Base-by-base conservation (phyloP, 2,797 vertebrate species). In the Perodicticus potto region DNA sequence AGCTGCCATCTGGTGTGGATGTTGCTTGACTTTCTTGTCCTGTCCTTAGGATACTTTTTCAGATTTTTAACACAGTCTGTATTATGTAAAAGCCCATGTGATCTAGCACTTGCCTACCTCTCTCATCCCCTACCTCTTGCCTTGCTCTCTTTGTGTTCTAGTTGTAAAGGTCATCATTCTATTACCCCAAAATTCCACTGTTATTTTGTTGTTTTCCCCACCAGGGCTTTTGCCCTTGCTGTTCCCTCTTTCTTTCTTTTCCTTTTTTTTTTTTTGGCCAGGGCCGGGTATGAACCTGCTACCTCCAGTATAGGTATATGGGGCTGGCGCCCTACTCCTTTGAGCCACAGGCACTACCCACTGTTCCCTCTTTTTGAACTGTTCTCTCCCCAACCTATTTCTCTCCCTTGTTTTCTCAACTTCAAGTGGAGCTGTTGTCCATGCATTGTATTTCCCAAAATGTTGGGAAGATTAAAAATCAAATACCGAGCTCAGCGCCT, bases 381-480 rank as follows among this genome's bases (percentile, higher is more conserved):
- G n/a, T 67, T 76, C 29, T 65, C 49, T 81, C 7, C 73, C n/a
- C 91, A 13, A 81, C 10, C 12, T 19, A 77, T 63, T 86, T 55
- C 37, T 70, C 1, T 55, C 13, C n/a, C n/a, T 83, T 83, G 20
- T 78, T 88, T 95, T 70, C 45, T 53, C n/a, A 40, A 61, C 17
- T 65, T 92, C 29, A 63, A 53, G 59, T 8, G 32, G 22, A 82
- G 4, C 34, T 70, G 7, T 0, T 76, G 67, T 76, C 53, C 82
- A 11, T 19, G n/a, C 29, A 80, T 5, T 76, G 53, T 73, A 67
- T 88, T 87, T 97, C 4, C 53, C 29, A 93, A 43, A 40, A 17
- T 73, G 59, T 43, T 63, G 14, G 92, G 74, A 82, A 27, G 27
- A 90, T 70, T 87, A 55, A 92, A 95, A 86, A 80, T 91, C 32